Base-by-base conservation (phyloP, 2,888 invertebrate species). In the Callinectes sapidus region DNA sequence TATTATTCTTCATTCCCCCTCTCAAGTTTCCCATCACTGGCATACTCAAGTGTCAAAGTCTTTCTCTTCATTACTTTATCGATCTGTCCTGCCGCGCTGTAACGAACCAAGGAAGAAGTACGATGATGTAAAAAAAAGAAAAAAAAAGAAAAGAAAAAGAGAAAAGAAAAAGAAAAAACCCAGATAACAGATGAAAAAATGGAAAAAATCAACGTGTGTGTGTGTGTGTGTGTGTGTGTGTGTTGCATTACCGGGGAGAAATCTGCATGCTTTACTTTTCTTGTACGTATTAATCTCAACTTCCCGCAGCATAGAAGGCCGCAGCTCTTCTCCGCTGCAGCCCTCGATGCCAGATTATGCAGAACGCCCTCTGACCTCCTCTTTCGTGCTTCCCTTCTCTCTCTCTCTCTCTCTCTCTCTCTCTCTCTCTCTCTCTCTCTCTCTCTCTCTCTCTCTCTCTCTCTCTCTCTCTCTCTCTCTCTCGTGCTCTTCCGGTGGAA, bases 331-430 rank as follows among this genome's bases (percentile, higher is more conserved):
- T 71, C 3, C 23, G 28, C 28, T 71, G 23, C 71, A 71, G 71
- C 71, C 28, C 71, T 71, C 28, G n/a, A 71, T 71, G 71, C 71
- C 71, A 28, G 71, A 71, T 71, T 71, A 71, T 71, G 71, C 71
- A 71, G 71, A 71, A 71, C 71, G 71, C 71, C 71, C 71, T 71
- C 71, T 71, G 71, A 71, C 71, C 71, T 28, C 71, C 71, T 71
- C 71, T 6, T 23, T 28, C 71, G 16, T 23, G 16, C n/a, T 71
- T 10, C 23, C 71, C 23, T 6, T 71, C 23, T 71, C 28, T 71
- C 71, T 71, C n/a, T 71, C 71, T 71, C 71, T 71, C 71, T 71
- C 71, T 71, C 71, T 71, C 61, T 61, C 61, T 61, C 61, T 61
- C 61, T 61, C 61, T 61, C 61, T 61, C 61, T 61, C 61, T 61